Conservation (phyloP, 2,888 invertebrate genomes). For the Stenodema calcarata region DNA sequence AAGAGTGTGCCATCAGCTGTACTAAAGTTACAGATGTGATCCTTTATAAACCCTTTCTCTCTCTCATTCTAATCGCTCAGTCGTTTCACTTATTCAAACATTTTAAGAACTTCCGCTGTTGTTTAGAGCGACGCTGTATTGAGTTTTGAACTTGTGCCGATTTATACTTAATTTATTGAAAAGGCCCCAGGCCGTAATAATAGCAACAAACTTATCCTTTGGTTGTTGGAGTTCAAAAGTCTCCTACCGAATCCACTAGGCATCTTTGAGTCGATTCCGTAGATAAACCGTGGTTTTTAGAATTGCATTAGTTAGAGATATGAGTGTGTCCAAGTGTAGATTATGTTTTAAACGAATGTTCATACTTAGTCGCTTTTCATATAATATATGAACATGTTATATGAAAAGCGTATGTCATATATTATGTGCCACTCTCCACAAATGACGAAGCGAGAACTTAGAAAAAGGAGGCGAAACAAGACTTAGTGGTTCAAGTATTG, state of each 20-base stretch:
- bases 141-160: conserved; percentile 25
- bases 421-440: too few species aligned
- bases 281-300: not conserved
- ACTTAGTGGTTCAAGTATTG: too few species aligned
- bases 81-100: conserved; percentile 35
- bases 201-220: conserved; percentile 35
- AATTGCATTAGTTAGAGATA: too few species aligned
- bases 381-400: too few species aligned
- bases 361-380: too few species aligned
- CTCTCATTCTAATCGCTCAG: conserved; percentile 10
- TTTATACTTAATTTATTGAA: conserved; percentile 45
- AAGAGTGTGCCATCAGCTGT: not conserved
- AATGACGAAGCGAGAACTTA: too few species aligned
- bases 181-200: conserved; percentile 36
- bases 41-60: conserved; percentile 8
- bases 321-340: too few species aligned
- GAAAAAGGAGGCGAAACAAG: too few species aligned
- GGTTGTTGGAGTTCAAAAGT: not conserved
- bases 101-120: conserved; percentile 9
- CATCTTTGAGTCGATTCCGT: not conserved
- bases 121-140: not conserved
- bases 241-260: not conserved
- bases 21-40: not conserved
- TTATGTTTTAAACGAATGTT: too few species aligned
- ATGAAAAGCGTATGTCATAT: too few species aligned